Evolutionary conservation across 2,888 invertebrate species (phyloP).

Genomic region (Cyclophora albipunctata): DNA sequence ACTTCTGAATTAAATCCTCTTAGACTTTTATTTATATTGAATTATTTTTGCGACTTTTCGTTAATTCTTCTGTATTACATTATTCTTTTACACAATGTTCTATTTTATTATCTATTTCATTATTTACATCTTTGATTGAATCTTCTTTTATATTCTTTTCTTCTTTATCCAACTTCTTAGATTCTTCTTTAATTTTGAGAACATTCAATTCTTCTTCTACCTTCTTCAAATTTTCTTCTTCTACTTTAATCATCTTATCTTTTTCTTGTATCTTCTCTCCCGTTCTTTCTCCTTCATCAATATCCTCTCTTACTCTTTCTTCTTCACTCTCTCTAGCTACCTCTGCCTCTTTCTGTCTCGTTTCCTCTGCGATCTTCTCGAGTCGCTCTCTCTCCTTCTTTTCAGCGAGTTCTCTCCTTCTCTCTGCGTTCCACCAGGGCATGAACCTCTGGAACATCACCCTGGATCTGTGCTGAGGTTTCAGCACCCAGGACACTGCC

Average conservation of each 20-base stretch:
- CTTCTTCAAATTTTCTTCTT: neutral
- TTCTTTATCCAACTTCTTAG: neutral
- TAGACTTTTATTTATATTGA: no score
- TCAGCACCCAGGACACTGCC: slow-evolving; percentile 69
- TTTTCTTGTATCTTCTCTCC: slow-evolving; percentile 1
- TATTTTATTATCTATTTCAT: neutral
- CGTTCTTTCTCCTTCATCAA: slow-evolving; percentile 1
- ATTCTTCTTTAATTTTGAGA: neutral
- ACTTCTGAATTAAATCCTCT: no score
- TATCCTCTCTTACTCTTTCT: slow-evolving; percentile 14
- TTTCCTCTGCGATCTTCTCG: no score
- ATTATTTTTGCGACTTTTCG: no score
- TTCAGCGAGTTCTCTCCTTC: slow-evolving; percentile 51
- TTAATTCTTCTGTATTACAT: neutral
- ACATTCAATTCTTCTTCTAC: neutral
- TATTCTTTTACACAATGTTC: neutral
- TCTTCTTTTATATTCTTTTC: neutral
- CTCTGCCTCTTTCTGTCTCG: no score
- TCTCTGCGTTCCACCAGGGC: slow-evolving; percentile 66
- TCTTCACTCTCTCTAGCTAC: slow-evolving; percentile 10
- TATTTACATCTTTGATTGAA: neutral
- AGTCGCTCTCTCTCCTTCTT: slow-evolving; percentile 33
- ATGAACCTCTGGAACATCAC: slow-evolving; percentile 69
- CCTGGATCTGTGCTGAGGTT: slow-evolving; percentile 61
- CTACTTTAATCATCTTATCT: neutral